phyloP scores from a whole-genome alignment of 2,797 vertebrate species.

The Microtus californicus region DNA sequence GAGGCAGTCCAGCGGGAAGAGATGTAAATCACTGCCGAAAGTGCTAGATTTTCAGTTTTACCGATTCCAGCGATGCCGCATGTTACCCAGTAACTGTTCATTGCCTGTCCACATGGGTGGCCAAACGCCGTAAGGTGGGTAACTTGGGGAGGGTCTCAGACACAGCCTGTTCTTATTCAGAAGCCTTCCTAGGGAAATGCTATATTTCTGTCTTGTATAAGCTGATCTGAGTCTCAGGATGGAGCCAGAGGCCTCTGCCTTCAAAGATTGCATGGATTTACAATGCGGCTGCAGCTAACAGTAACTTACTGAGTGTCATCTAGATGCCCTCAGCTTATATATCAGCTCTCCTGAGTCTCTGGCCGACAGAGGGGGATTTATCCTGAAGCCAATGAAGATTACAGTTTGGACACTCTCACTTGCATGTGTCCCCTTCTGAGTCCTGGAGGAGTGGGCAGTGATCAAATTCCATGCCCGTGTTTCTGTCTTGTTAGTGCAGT shows the following conservation, averaged over 20 bases:
- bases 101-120: neutral
- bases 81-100: neutral
- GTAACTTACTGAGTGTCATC: neutral
- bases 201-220: neutral
- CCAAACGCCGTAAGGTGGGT: neutral
- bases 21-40: neutral
- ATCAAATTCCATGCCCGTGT: neutral
- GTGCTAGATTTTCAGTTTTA: neutral
- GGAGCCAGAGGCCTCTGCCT: neutral
- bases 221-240: constrained; percentile 8
- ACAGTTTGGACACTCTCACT: neutral
- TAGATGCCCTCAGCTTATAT: neutral
- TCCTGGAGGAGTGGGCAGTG: neutral
- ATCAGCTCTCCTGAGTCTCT: neutral
- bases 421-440: neutral
- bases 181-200: neutral
- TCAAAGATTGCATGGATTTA: constrained; percentile 22
- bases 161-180: neutral
- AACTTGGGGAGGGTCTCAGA: neutral
- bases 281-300: neutral
- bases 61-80: neutral
- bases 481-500: neutral
- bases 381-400: neutral
- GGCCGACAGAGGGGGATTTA: neutral
- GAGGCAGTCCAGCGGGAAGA: neutral